phyloP scores from a whole-genome alignment of 2,888 invertebrate species.

The Tipula lateralis region DNA sequence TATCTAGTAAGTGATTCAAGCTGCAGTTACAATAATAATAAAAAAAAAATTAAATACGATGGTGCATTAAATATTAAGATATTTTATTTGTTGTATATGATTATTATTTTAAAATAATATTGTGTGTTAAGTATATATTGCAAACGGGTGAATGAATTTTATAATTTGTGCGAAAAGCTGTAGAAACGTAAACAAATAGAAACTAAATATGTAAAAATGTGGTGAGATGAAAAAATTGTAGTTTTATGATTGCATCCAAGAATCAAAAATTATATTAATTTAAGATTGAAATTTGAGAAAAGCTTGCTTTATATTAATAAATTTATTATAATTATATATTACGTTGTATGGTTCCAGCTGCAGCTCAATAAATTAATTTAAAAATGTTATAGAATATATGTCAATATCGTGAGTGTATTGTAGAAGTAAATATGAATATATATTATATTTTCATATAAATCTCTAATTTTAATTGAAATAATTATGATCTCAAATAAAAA shows the following conservation, averaged over 20 bases:
- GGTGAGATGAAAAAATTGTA: background rate
- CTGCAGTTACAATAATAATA: constrained; percentile 8
- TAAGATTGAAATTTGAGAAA: background rate
- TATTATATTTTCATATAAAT: background rate
- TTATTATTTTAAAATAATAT: background rate
- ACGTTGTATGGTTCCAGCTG: background rate
- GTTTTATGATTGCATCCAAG: background rate
- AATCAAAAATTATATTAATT: constrained; percentile 19
- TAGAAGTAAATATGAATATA: too few relatives aligned
- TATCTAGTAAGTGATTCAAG: background rate
- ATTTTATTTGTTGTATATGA: background rate
- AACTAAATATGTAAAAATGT: background rate
- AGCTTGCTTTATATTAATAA: background rate
- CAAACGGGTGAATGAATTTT: background rate
- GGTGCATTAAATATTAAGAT: constrained; percentile 1
- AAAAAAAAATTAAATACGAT: background rate
- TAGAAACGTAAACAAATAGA: background rate
- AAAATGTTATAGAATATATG: background rate
- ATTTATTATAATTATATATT: background rate
- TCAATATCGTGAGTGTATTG: background rate
- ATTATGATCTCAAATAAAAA: background rate
- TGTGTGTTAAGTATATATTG: background rate
- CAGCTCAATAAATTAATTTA: background rate
- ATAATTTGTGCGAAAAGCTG: background rate
- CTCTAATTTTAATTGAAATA: background rate